Evolutionary conservation across 23 tunicate genomes (phyloP).

Genomic region (Ciona savignyi): DNA sequence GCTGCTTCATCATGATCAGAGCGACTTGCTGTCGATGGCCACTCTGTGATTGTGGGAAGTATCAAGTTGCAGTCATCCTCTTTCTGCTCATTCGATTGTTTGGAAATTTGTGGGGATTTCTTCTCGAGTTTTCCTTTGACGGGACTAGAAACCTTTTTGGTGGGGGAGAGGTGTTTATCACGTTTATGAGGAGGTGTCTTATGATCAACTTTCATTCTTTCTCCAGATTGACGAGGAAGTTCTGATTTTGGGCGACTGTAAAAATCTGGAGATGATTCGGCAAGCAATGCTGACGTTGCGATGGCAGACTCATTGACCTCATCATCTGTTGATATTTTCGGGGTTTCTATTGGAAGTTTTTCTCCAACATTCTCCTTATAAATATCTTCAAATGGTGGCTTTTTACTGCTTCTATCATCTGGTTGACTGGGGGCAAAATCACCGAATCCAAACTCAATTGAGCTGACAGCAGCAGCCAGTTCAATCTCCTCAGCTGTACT

Average conservation of each 20-base stretch:
- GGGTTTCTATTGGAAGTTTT: not conserved
- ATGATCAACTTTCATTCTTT: too few species aligned
- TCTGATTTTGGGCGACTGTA: not conserved
- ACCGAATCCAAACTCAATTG: slow-evolving; percentile 67
- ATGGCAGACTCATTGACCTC: slow-evolving; percentile 24
- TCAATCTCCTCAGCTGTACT: slow-evolving; percentile 73
- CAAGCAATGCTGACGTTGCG: slow-evolving; percentile 34
- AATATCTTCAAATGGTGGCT: not conserved
- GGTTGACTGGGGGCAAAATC: slow-evolving; percentile 19
- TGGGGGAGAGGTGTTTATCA: not conserved
- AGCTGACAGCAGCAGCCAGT: slow-evolving; percentile 85
- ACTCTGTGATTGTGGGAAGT: not conserved
- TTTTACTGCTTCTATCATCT: not conserved
- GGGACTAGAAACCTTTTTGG: not conserved
- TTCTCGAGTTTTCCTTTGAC: not conserved
- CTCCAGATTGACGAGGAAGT: too few species aligned
- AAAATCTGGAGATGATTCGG: not conserved
- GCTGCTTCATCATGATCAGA: not conserved
- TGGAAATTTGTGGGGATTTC: not conserved
- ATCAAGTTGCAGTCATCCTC: not conserved
- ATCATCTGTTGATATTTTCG: not conserved
- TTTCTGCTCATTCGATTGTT: not conserved
- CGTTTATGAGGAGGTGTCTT: too few species aligned
- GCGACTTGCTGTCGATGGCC: not conserved
- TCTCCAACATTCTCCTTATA: slow-evolving; percentile 9